Conservation (phyloP, 2,113 vertebrate species). For the Aegithalos caudatus region DNA sequence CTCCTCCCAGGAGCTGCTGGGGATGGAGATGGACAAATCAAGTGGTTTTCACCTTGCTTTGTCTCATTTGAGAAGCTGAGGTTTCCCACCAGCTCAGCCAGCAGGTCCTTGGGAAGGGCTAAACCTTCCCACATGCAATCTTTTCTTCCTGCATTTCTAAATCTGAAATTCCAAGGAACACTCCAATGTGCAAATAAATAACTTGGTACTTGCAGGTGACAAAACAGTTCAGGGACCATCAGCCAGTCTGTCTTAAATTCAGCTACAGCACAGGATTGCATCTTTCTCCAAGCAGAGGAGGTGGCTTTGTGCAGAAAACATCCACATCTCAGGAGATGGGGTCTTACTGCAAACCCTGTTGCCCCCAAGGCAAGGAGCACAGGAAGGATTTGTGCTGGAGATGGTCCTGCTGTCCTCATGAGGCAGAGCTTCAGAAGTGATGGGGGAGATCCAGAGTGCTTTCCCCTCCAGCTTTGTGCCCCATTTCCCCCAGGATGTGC, state of each 20-base stretch:
- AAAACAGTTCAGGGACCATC: not conserved
- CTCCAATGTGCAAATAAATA: not conserved
- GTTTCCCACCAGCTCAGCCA: not conserved
- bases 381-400: not conserved
- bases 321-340: too few relatives aligned
- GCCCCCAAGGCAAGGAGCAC: not conserved
- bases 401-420: not conserved
- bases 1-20: not conserved
- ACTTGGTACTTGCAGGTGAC: not conserved
- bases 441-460: not conserved
- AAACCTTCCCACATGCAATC: fast-evolving
- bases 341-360: not conserved
- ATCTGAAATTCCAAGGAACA: not conserved
- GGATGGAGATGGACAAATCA: not conserved
- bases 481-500: not conserved
- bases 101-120: not conserved
- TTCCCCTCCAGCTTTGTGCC: not conserved
- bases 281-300: not conserved
- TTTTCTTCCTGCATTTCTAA: not conserved
- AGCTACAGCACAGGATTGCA: not conserved
- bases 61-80: not conserved
- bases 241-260: not conserved
- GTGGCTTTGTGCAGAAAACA: not conserved
- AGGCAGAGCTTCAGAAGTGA: not conserved
- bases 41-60: not conserved